These are phyloP conservation scores for Stegodyphus dumicola DNA, from an alignment of 1,140 invertebrate genomes.

Conservation along the genomic window DNA sequence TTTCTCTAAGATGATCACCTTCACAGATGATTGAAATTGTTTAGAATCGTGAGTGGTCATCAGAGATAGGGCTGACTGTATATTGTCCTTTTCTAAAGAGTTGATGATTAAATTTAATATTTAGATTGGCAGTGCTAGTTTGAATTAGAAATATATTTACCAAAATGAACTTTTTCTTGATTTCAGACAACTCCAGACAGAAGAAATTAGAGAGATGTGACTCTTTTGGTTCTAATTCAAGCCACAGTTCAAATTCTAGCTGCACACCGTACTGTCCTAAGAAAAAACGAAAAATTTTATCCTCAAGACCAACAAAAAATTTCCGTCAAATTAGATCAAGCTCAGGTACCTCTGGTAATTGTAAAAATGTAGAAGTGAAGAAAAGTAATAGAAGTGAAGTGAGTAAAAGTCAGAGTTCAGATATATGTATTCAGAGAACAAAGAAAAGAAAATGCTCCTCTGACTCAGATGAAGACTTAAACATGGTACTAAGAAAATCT, in stretches of 20 bases:
- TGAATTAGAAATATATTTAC: too few relatives aligned
- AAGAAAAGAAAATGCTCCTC: conserved; percentile 25
- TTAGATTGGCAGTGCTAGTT: too few relatives aligned
- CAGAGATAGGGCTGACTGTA: too few relatives aligned
- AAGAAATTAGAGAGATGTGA: conserved; percentile 1
- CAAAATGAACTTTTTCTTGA: too few relatives aligned
- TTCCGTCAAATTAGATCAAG: conserved; percentile 15
- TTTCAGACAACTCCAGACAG: background rate
- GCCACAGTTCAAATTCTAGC: conserved; percentile 30
- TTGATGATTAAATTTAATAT: too few relatives aligned
- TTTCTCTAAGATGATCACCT: too few relatives aligned
- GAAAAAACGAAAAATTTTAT: conserved; percentile 45
- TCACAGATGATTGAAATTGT: too few relatives aligned
- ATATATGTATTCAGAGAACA: background rate
- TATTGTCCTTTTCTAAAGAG: too few relatives aligned
- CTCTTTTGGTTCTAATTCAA: conserved; percentile 24
- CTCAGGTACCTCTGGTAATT: background rate
- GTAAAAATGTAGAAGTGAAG: background rate
- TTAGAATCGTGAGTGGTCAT: too few relatives aligned
- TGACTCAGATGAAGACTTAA: conserved; percentile 6
- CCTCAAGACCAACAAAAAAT: conserved; percentile 26
- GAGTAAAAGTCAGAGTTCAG: too few relatives aligned
- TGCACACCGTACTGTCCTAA: conserved; percentile 33
- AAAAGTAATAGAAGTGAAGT: background rate
- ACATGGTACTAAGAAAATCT: background rate